Evolutionary conservation across 2,888 invertebrate species (phyloP), one percentile per base, ranked within the genome.

Genomic region (Digitonthophagus gazella): DNA sequence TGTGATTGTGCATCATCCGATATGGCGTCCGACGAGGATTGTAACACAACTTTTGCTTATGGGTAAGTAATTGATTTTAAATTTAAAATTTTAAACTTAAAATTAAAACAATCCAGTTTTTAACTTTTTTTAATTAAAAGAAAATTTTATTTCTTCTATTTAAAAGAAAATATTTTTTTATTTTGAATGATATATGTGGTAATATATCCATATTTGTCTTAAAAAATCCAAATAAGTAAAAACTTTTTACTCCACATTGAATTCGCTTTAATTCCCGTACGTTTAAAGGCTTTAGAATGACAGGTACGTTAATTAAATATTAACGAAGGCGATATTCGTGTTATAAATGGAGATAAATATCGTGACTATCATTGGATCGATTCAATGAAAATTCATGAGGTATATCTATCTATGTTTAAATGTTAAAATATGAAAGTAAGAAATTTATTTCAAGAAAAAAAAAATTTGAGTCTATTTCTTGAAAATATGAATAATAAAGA

Each of bases 11-110:
- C 58, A 28, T n/a, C 28, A 55, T 16, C 65, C 72, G 77, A 75
- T 69, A 83, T 82, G 83, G 82, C 83, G 73, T 83, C 83, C 68
- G 83, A 83, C 76, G 83, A 83, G 79, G 83, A 83, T 76, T 82
- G 82, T 76, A 81, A 77, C 70, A 78, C 78, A 64, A 78, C 81
- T 64, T 81, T 78, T 74, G 75, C 80, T 66, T 83, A 82, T 71
- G 78, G 79, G 83, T 83, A 80, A 82, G 82, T 80, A 70, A 63
- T 11, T 54, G 54, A 54, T 54, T 54, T 54, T 11, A 54, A 57
- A 57, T 5, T 16, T 0, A 6, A 61, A 61, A 58, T 18, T 11
- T 58, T 19, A 58, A 18, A 19, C 6, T 5, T 57, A 19, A n/a
- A 16, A 61, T 16, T 8, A 61, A 61, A 18, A 54, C 14, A 14